phyloP scores from a whole-genome alignment of 1,140 invertebrate species.

The Maniola jurtina region DNA sequence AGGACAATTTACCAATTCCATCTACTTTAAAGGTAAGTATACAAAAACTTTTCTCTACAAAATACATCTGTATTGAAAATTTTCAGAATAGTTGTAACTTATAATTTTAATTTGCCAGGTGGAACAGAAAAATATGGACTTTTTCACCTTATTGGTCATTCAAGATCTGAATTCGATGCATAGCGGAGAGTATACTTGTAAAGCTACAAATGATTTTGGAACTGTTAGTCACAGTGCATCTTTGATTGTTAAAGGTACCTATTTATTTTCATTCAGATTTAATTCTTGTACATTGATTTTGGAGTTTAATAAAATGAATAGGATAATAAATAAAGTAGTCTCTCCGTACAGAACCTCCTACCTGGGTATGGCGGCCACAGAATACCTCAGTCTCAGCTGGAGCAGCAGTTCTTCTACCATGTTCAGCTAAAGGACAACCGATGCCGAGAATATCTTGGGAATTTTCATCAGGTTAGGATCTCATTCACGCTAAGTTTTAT shows the following conservation, averaged over 20 bases:
- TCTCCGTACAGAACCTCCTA: slow-evolving; percentile 61
- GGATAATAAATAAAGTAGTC: slow-evolving; percentile 68
- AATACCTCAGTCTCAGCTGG: slow-evolving; percentile 71
- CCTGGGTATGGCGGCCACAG: slow-evolving; percentile 70
- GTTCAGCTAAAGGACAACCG: slow-evolving; percentile 69
- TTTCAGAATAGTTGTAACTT: slow-evolving; percentile 10
- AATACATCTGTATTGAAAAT: too few relatives aligned
- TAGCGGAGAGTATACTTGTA: slow-evolving; percentile 88
- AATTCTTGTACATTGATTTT: background rate
- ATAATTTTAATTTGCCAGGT: slow-evolving; percentile 41
- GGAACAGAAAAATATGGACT: slow-evolving; percentile 75
- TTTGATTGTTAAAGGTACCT: slow-evolving; percentile 88
- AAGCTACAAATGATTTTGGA: slow-evolving; percentile 86
- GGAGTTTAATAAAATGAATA: slow-evolving; percentile 27
- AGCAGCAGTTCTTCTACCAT: slow-evolving; percentile 62
- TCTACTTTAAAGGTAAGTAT: slow-evolving; percentile 68
- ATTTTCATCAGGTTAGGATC: slow-evolving; percentile 55
- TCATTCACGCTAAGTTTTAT: too few relatives aligned
- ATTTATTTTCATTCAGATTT: slow-evolving; percentile 17
- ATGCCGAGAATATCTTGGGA: slow-evolving; percentile 69
- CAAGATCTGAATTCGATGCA: slow-evolving; percentile 87
- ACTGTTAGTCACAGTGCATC: slow-evolving; percentile 85
- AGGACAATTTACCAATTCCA: slow-evolving; percentile 70
- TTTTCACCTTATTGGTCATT: slow-evolving; percentile 84
- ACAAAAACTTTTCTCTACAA: background rate